These are phyloP conservation scores for Agelas oroides DNA, from an alignment of 37 sponge, comb jelly and placozoan genomes.

Conservation along the genomic window DNA sequence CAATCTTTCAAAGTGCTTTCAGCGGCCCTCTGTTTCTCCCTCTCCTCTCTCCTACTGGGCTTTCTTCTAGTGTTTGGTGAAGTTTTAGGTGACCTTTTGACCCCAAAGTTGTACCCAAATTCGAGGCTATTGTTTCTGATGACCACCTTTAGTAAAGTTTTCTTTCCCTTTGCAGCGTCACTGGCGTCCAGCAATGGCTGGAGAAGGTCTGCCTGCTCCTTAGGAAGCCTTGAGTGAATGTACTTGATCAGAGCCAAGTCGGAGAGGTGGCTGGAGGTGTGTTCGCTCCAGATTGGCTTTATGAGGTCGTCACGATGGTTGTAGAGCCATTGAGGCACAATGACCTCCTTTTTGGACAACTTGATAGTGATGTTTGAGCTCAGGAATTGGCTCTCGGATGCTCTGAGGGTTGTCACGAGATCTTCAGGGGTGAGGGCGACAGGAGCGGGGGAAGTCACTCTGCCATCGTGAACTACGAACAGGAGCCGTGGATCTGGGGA, in stretches of 20 bases:
- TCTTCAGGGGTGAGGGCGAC: slow-evolving; percentile 42
- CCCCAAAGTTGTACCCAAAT: slow-evolving; percentile 53
- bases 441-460: slow-evolving; percentile 52
- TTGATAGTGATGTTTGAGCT: slow-evolving; percentile 25
- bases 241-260: slow-evolving; percentile 46
- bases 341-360: slow-evolving; percentile 25
- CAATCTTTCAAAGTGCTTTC: no score
- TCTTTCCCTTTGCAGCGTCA: slow-evolving; percentile 14
- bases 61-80: slow-evolving; percentile 1
- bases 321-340: slow-evolving; percentile 35
- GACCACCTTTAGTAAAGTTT: not conserved
- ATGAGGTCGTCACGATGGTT: slow-evolving; percentile 37
- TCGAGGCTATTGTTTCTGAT: not conserved
- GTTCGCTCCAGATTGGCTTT: not conserved
- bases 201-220: slow-evolving; percentile 22
- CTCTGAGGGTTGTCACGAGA: slow-evolving; percentile 9
- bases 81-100: not conserved
- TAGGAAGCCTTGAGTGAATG: slow-evolving; percentile 10
- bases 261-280: not conserved
- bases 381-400: slow-evolving; percentile 38
- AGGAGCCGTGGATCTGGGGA: slow-evolving; percentile 57
- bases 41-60: slow-evolving; percentile 3
- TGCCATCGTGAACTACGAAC: slow-evolving; percentile 60
- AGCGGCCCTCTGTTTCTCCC: not conserved
- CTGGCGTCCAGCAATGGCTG: slow-evolving; percentile 30